Conservation (phyloP, 2,113 vertebrate genomes). For the Triplophysa tibetana region DNA sequence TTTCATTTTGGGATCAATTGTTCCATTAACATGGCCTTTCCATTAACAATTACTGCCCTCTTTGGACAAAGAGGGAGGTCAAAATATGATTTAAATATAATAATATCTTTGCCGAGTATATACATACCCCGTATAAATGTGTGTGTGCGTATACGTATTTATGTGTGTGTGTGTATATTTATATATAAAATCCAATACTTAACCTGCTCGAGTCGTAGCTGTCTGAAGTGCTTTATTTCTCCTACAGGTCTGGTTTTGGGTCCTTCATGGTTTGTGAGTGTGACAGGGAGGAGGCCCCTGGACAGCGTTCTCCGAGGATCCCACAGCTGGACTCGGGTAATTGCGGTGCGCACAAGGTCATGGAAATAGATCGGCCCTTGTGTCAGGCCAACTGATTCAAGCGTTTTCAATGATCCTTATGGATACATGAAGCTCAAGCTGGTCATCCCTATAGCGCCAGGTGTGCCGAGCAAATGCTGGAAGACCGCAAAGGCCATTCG, state of each 20-base stretch:
- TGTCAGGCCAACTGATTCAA: conserved; percentile 45
- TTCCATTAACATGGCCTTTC: too few species aligned
- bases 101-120: too few species aligned
- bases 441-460: conserved; percentile 57
- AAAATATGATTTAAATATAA: too few species aligned
- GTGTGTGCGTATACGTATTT: too few species aligned
- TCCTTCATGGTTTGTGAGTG: conserved; percentile 39
- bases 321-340: conserved; percentile 70
- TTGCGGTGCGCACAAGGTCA: conserved; percentile 60
- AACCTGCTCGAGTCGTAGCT: background rate
- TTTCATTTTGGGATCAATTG: background rate
- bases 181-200: too few species aligned
- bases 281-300: conserved; percentile 60
- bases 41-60: too few species aligned
- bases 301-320: conserved; percentile 60
- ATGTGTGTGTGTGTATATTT: too few species aligned
- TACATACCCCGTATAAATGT: too few species aligned
- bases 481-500: conserved; percentile 67
- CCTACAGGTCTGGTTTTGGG: conserved; percentile 39
- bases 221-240: conserved; percentile 34
- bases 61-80: too few species aligned
- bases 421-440: conserved; percentile 52
- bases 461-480: conserved; percentile 54
- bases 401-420: conserved; percentile 55
- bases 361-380: conserved; percentile 48